These are phyloP conservation scores for Trachelipus rathkii DNA, from an alignment of 1,140 invertebrate species.

Conservation along the genomic window DNA sequence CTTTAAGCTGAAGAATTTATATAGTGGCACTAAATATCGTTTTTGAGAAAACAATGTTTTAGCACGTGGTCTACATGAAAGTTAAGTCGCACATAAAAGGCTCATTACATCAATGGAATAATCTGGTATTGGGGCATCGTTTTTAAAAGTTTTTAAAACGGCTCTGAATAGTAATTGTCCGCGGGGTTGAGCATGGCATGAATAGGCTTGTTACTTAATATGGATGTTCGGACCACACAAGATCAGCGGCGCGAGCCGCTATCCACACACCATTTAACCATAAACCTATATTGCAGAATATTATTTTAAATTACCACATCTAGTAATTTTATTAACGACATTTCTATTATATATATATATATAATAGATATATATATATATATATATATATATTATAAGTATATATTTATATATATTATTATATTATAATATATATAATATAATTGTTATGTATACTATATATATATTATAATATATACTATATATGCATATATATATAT, in stretches of 20 bases:
- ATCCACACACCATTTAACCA: background rate
- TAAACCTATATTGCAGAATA: background rate
- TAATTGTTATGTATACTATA: too few species aligned
- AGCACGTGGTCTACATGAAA: too few species aligned
- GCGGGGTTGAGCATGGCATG: background rate
- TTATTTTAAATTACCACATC: background rate
- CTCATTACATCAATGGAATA: too few species aligned
- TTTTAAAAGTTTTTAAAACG: background rate
- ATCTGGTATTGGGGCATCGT: background rate
- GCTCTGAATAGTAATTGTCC: constrained; percentile 12
- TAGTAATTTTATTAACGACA: background rate
- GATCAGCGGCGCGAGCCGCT: background rate
- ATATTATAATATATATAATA: too few species aligned
- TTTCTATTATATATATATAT: background rate
- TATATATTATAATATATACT: too few species aligned
- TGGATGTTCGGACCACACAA: constrained; percentile 1
- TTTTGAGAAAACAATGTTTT: background rate
- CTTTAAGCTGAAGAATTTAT: background rate
- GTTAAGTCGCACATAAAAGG: too few species aligned
- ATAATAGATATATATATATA: background rate
- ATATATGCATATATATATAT: too few species aligned
- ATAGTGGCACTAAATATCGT: background rate
- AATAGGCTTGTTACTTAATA: background rate
- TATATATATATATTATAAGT: background rate
- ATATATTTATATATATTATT: too few species aligned